A percentile compares a stretch with the other conserved stretches of the same genome.
phyloP scores from a whole-genome alignment of 2,113 vertebrate genomes.

The Odocoileus virginianus region DNA sequence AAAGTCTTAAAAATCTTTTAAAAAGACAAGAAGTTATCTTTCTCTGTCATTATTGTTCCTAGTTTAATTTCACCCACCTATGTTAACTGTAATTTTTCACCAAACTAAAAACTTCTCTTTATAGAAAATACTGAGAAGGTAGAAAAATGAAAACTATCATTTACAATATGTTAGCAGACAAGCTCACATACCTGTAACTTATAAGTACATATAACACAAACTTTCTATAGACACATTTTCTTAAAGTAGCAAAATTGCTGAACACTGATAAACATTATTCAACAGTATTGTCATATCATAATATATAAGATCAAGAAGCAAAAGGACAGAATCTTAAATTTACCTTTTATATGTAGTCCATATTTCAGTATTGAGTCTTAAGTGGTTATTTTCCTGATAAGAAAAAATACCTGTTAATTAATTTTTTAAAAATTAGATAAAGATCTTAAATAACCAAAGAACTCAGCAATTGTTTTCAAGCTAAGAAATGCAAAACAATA shows the following conservation, averaged over 20 bases:
- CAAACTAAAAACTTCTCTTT: background rate
- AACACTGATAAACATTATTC: background rate
- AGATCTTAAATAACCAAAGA: background rate
- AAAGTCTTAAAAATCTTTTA: background rate
- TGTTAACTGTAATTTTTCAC: background rate
- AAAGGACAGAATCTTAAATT: background rate
- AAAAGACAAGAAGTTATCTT: background rate
- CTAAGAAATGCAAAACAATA: background rate
- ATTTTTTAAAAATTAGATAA: background rate
- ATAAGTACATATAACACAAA: background rate
- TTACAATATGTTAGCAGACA: background rate
- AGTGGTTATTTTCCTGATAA: background rate
- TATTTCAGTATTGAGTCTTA: background rate
- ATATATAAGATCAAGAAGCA: background rate
- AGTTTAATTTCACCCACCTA: background rate
- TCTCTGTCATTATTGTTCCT: background rate
- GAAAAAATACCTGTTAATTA: background rate
- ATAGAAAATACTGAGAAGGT: background rate
- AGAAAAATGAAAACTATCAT: background rate
- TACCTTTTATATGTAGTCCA: background rate
- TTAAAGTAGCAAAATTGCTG: background rate
- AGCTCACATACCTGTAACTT: background rate
- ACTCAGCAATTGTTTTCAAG: background rate
- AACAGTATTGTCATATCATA: background rate
- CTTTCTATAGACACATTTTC: background rate